These are phyloP conservation scores for Meloidogyne floridensis DNA, from an alignment of 1,140 invertebrate species.

Conservation along the genomic window DNA sequence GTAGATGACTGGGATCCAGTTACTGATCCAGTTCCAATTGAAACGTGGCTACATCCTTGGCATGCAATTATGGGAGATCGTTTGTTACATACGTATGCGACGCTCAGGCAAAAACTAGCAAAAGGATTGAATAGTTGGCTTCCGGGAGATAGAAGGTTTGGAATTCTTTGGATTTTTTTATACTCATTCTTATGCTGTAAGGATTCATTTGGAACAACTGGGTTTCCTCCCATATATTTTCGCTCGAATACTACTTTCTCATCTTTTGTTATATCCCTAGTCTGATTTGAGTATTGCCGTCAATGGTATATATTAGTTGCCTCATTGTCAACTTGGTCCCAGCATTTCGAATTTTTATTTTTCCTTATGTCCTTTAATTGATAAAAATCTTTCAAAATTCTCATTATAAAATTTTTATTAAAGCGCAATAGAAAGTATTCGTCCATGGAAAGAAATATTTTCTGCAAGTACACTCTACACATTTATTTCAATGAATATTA, in stretches of 20 bases:
- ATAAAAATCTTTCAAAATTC: conserved; percentile 7
- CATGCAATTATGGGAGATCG: conserved; percentile 75
- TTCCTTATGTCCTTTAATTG: background rate
- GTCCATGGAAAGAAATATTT: conserved; percentile 87
- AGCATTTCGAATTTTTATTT: background rate
- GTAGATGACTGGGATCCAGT: conserved; percentile 84
- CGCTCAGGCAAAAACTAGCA: conserved; percentile 86
- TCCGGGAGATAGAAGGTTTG: conserved; percentile 55
- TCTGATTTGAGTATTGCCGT: no score
- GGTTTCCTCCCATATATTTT: no score
- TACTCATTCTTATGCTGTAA: background rate
- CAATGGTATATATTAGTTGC: no score
- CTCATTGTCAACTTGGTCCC: background rate
- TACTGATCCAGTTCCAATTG: conserved; percentile 87
- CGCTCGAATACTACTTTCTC: no score
- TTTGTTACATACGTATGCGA: conserved; percentile 84
- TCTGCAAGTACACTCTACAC: conserved; percentile 64
- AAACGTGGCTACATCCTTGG: conserved; percentile 96
- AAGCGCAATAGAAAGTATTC: conserved; percentile 86
- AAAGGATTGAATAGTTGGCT: conserved; percentile 83
- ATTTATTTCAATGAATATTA: conserved; percentile 57
- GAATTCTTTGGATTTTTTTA: conserved; percentile 9
- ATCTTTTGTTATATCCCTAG: no score
- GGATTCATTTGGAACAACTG: background rate
- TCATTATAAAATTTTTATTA: conserved; percentile 72